Percentiles rank a stretch among this genome's conserved stretches.
These are phyloP conservation scores for Amphimedon queenslandica DNA, from an alignment of 37 sponge, comb jelly and placozoan species.

Conservation along the genomic window DNA sequence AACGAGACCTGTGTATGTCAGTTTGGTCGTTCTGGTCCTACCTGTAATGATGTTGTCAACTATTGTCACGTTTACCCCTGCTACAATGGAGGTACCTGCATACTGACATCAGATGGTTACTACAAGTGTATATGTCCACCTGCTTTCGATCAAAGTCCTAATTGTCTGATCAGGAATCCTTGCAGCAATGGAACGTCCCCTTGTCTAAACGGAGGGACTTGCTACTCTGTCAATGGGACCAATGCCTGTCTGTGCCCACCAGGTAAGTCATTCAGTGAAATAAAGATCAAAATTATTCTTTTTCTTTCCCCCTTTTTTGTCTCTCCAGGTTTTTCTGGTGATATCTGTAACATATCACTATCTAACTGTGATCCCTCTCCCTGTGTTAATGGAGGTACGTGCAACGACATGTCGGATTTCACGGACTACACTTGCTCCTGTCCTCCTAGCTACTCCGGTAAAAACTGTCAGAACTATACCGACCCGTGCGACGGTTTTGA, in stretches of 20 bases:
- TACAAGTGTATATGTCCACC: constrained; percentile 26
- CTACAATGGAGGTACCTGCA: constrained; percentile 21
- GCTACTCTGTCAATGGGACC: not conserved
- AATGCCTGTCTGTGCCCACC: not conserved
- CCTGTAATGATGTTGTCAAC: not conserved
- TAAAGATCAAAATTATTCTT: too few species aligned
- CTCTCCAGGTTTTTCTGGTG: constrained; percentile 37
- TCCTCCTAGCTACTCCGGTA: constrained; percentile 24
- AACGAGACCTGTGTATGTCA: constrained; percentile 7
- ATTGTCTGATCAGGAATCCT: constrained; percentile 15
- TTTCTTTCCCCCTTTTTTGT: not conserved
- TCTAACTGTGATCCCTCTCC: constrained; percentile 30
- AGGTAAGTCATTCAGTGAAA: not conserved
- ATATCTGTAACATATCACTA: constrained; percentile 22
- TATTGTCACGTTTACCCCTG: not conserved
- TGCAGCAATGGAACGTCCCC: constrained; percentile 6
- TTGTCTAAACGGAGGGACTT: not conserved
- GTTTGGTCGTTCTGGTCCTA: not conserved
- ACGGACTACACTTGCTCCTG: constrained; percentile 38
- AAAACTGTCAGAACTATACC: constrained; percentile 17
- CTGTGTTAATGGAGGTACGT: constrained; percentile 51
- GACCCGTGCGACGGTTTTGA: constrained; percentile 12
- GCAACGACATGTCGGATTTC: constrained; percentile 1
- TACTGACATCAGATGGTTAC: not conserved
- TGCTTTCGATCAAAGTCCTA: constrained; percentile 30